Evolutionary conservation across 2,113 vertebrate genomes (phyloP), one percentile per base, ranked within the genome.

Genomic region (Grammomys surdaster): DNA sequence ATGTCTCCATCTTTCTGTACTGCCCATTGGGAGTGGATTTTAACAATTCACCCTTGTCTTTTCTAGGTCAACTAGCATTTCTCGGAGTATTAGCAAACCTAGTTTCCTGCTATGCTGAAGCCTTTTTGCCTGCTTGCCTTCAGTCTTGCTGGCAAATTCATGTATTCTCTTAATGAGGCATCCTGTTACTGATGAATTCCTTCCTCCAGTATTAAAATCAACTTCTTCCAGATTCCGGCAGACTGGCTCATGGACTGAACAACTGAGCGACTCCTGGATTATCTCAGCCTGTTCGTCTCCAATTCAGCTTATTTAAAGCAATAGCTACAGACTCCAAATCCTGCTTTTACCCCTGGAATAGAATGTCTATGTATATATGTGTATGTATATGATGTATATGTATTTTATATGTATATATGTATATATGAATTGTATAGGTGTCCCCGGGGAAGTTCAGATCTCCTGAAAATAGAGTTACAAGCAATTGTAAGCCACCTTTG

Each of bases 31-130:
- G 67, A 93, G 28, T 22, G 73, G 77, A 87, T 65, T 58, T 86
- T 90, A 95, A 92, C 5, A 76, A 92, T 40, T 82, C 72, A 86
- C 85, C 78, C 92, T 91, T 58, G 70, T n/a, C 24, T 95, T 96
- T 94, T 88, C 92, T 46, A 93, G 85, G 88, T 96, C 96, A 87
- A 36, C 63, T 89, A 82, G 86, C 88, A 80, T 91, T 97, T 84
- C 82, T 85, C 81, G 60, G 82, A 93, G 85, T 60, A 95, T 96
- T 96, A 94, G 85, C 77, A 94, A 95, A 31, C 31, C 60, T 48
- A 63, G 14, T 65, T 95, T 54, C 94, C 88, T 67, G 93, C 77
- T 78, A 88, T 76, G 89, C 36, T 92, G 77, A 87, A 26, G 28
- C 73, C 93, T 81, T 84, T 84, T 84, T 31, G 81, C n/a, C 58